Evolutionary conservation across 2,888 invertebrate genomes (phyloP).

Genomic region (Ligdia adustata): DNA sequence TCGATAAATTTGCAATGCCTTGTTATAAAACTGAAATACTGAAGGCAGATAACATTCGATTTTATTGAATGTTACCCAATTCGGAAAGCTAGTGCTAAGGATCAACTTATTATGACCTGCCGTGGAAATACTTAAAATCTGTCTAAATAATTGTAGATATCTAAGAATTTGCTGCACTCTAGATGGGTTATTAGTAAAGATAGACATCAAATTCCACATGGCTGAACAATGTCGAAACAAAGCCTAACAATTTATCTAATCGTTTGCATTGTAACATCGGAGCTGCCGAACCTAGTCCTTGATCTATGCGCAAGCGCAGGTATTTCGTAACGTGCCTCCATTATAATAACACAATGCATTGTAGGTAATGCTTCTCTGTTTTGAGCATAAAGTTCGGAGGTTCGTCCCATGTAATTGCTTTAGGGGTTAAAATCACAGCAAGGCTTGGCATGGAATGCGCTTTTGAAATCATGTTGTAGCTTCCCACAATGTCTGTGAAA

Average conservation of each 20-base stretch:
- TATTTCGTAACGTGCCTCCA: slow-evolving; percentile 61
- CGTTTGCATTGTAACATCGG: slow-evolving; percentile 59
- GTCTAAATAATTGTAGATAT: too few species aligned
- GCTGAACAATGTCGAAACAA: slow-evolving; percentile 34
- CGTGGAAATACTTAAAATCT: too few species aligned
- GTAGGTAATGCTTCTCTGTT: slow-evolving; percentile 48
- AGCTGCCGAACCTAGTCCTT: slow-evolving; percentile 63
- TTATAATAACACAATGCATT: slow-evolving; percentile 62
- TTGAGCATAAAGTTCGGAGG: slow-evolving; percentile 57
- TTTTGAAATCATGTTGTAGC: background rate
- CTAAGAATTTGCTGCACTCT: too few species aligned
- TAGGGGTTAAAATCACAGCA: slow-evolving; percentile 4
- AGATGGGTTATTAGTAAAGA: background rate
- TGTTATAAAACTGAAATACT: background rate
- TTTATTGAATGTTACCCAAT: too few species aligned
- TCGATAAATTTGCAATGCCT: slow-evolving; percentile 17
- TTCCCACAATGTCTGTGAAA: background rate
- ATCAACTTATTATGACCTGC: too few species aligned
- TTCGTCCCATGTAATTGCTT: slow-evolving; percentile 46
- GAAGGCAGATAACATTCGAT: too few species aligned
- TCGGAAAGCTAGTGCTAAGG: too few species aligned
- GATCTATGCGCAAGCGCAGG: slow-evolving; percentile 68
- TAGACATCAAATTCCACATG: slow-evolving; percentile 26
- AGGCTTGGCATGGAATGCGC: background rate
- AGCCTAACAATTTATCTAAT: slow-evolving; percentile 56